phyloP scores from a whole-genome alignment of 2,113 vertebrate species.

The Mohoua ochrocephala region DNA sequence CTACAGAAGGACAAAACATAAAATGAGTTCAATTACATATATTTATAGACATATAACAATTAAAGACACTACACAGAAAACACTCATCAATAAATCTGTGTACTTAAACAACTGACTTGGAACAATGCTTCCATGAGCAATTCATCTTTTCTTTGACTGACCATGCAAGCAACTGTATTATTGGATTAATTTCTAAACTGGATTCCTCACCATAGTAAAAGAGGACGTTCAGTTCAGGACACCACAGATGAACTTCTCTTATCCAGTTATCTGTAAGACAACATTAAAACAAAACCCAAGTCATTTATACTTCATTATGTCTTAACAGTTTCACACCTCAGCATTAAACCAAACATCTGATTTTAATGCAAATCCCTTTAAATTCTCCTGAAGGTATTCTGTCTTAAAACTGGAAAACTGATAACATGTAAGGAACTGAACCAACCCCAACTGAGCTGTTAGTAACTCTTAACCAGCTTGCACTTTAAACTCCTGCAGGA shows the following conservation, averaged over 20 bases:
- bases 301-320: background rate
- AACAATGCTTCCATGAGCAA: background rate
- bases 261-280: slow-evolving; percentile 91
- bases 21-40: background rate
- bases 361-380: background rate
- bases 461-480: background rate
- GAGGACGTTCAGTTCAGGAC: slow-evolving; percentile 85
- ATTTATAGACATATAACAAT: background rate
- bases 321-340: background rate
- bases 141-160: background rate
- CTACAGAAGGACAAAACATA: slow-evolving; percentile 59
- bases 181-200: background rate
- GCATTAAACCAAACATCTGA: background rate
- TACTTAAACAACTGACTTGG: background rate
- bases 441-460: background rate
- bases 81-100: background rate
- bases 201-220: slow-evolving; percentile 87
- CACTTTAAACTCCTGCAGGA: background rate
- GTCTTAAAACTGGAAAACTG: background rate
- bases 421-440: background rate
- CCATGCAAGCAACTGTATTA: background rate
- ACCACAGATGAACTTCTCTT: slow-evolving; percentile 90
- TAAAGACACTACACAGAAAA: background rate
- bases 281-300: background rate
- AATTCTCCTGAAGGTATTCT: background rate